phyloP scores from a whole-genome alignment of 2,888 invertebrate species.

The Plusia festucae region DNA sequence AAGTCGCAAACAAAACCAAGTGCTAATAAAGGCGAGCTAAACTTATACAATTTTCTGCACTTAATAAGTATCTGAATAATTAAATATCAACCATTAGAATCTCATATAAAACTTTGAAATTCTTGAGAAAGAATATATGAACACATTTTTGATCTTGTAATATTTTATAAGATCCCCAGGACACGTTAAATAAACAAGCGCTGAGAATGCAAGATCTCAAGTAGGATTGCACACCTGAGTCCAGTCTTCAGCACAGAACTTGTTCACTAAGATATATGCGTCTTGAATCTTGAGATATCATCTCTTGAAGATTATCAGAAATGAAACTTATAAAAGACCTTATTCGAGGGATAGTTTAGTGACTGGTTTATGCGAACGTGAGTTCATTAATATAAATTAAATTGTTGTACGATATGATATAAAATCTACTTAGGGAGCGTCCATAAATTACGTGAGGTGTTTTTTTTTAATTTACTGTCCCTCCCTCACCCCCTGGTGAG shows the following conservation, averaged over 20 bases:
- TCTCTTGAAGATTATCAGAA: background rate
- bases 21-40: too few relatives aligned
- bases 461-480: too few relatives aligned
- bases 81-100: background rate
- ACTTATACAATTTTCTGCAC: too few relatives aligned
- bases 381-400: too few relatives aligned
- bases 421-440: too few relatives aligned
- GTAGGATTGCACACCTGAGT: background rate
- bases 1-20: too few relatives aligned
- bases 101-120: background rate
- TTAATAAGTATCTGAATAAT: too few relatives aligned
- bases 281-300: background rate
- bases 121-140: too few relatives aligned
- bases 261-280: slow-evolving; percentile 1
- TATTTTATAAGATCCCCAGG: background rate
- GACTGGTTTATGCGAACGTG: too few relatives aligned
- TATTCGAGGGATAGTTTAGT: background rate
- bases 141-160: background rate
- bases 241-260: background rate
- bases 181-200: background rate
- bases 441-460: too few relatives aligned
- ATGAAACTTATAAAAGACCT: background rate
- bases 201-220: background rate
- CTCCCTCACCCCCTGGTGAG: too few relatives aligned
- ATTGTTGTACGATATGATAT: too few relatives aligned